Percentiles rank a stretch among this genome's conserved stretches.
These are phyloP conservation scores for Temnothorax nylanderi DNA, from an alignment of 1,140 invertebrate species.

Conservation along the genomic window DNA sequence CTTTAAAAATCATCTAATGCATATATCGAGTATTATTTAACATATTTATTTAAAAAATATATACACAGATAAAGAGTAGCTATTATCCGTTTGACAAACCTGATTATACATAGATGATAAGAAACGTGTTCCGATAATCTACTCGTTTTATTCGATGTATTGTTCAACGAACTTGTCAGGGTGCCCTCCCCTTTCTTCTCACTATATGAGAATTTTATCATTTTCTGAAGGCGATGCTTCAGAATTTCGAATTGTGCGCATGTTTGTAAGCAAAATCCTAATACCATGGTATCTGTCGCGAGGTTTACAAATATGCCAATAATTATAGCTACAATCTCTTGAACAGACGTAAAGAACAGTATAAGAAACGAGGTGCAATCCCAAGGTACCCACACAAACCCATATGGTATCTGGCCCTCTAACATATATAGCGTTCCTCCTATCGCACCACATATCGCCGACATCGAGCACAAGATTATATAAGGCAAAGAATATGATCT, in stretches of 20 bases:
- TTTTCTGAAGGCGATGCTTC: background rate
- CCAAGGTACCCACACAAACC: background rate
- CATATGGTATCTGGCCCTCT: slow-evolving; percentile 3
- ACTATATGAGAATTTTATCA: background rate
- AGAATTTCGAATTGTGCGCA: slow-evolving; percentile 38
- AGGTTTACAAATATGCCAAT: background rate
- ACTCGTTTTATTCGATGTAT: background rate
- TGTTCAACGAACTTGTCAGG: too few species aligned
- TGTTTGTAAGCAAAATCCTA: slow-evolving; percentile 33
- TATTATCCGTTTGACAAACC: background rate
- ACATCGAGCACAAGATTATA: background rate
- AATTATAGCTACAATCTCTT: background rate
- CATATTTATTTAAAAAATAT: too few species aligned
- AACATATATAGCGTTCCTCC: background rate
- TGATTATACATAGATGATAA: slow-evolving; percentile 14
- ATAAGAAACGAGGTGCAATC: background rate
- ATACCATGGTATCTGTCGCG: slow-evolving; percentile 1
- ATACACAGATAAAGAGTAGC: background rate
- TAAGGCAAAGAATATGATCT: slow-evolving; percentile 36
- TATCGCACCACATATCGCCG: background rate
- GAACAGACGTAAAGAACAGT: slow-evolving; percentile 3
- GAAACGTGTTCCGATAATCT: slow-evolving; percentile 8
- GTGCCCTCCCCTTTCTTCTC: background rate
- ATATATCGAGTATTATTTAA: too few species aligned
- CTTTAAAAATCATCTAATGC: too few species aligned